These are phyloP conservation scores for Heteropelma amictum DNA, from an alignment of 2,888 invertebrate genomes.

Conservation along the genomic window DNA sequence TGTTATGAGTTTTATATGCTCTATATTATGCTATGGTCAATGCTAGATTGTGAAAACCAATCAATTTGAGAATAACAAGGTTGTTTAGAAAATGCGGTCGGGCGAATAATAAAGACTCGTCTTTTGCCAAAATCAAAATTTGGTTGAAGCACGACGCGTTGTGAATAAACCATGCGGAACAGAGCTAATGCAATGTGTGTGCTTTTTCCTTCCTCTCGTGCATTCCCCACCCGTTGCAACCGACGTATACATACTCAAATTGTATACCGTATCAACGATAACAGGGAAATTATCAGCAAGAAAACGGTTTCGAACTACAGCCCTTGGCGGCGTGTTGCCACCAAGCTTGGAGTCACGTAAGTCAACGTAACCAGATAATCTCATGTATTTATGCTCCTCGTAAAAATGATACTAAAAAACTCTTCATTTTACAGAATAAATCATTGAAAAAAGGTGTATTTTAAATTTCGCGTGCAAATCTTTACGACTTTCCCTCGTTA, in stretches of 20 bases:
- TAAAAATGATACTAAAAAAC: conserved; percentile 26
- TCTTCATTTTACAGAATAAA: background rate
- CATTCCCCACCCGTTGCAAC: conserved; percentile 75
- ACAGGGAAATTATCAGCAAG: conserved; percentile 82
- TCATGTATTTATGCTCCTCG: conserved; percentile 74
- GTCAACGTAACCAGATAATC: conserved; percentile 79
- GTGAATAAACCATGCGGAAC: conserved; percentile 55
- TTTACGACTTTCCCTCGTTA: conserved; percentile 55
- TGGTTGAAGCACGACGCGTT: conserved; percentile 48
- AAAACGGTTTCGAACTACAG: conserved; percentile 88
- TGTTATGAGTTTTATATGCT: no score
- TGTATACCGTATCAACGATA: conserved; percentile 66
- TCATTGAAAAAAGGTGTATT: conserved; percentile 54
- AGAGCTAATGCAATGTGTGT: conserved; percentile 77
- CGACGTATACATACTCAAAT: conserved; percentile 69
- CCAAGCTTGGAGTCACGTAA: conserved; percentile 97
- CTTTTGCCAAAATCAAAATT: conserved; percentile 21
- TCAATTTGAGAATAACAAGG: background rate
- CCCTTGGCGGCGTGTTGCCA: conserved; percentile 96
- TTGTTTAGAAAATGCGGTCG: background rate
- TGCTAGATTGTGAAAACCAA: no score
- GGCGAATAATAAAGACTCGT: conserved; percentile 53
- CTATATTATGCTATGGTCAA: no score
- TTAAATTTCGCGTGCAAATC: conserved; percentile 64
- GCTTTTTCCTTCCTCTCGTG: conserved; percentile 77